Evolutionary conservation across 2,797 vertebrate species (phyloP).

Genomic region (Hippopotamyrus pictus): DNA sequence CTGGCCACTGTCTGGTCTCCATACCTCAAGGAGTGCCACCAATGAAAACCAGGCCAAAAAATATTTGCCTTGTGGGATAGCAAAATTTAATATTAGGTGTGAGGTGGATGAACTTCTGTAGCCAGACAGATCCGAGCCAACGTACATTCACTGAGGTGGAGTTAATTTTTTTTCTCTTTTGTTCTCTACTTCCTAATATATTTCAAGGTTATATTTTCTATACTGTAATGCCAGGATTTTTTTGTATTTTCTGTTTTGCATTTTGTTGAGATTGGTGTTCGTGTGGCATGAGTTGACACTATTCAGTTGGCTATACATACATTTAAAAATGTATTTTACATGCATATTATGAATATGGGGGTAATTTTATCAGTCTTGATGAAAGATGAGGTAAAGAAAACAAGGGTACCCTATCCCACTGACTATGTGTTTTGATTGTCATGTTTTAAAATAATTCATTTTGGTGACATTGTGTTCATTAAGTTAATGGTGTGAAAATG

Average conservation of each 20-base stretch:
- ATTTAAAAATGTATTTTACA: not conserved
- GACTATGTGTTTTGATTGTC: not conserved
- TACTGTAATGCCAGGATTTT: not conserved
- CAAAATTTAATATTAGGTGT: not conserved
- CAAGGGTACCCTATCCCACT: not conserved
- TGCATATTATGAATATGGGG: not conserved
- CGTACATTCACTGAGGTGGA: not conserved
- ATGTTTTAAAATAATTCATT: not conserved
- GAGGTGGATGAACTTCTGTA: not conserved
- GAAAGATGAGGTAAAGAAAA: not conserved
- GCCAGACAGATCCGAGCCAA: not conserved
- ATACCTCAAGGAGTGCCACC: not conserved
- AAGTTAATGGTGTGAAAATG: not conserved
- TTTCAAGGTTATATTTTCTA: not conserved
- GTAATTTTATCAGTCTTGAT: not conserved
- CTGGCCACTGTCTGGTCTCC: not conserved
- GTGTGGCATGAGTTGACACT: not conserved
- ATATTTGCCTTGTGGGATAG: not conserved
- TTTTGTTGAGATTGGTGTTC: not conserved
- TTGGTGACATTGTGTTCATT: not conserved
- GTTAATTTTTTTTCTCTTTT: not conserved
- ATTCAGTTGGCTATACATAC: too few relatives aligned
- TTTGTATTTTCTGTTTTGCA: not conserved
- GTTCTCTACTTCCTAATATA: not conserved
- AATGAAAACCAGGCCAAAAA: not conserved